A percentile compares a stretch with the other conserved stretches of the same genome.
These are phyloP conservation scores for Dioctria rufipes DNA, from an alignment of 2,888 invertebrate genomes.

Conservation along the genomic window DNA sequence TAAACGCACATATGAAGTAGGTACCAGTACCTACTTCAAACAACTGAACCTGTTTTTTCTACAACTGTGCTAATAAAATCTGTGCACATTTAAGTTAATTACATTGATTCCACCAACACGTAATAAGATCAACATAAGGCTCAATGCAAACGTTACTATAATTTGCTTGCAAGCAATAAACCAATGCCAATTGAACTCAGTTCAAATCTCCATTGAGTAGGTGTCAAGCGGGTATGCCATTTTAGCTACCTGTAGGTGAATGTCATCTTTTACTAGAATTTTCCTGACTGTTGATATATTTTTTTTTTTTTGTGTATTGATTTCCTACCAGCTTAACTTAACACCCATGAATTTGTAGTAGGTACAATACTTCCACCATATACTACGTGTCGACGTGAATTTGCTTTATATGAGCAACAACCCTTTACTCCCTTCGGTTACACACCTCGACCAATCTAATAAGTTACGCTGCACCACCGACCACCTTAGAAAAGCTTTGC, in stretches of 20 bases:
- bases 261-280: neutral
- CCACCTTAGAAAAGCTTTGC: neutral
- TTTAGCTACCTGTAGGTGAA: neutral
- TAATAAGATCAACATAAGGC: neutral
- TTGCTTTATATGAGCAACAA: neutral
- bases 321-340: too few relatives aligned
- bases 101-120: neutral
- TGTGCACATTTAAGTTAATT: neutral
- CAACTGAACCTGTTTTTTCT: slow-evolving; percentile 1
- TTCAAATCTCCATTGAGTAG: neutral
- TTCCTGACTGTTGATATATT: neutral
- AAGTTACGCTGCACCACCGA: neutral
- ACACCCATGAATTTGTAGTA: too few relatives aligned
- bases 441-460: neutral
- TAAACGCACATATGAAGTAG: too few relatives aligned
- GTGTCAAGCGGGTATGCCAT: neutral
- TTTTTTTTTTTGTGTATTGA: neutral
- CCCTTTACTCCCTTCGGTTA: neutral
- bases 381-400: too few relatives aligned
- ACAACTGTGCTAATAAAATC: neutral
- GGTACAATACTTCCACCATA: neutral
- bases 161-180: neutral
- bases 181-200: neutral
- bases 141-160: neutral
- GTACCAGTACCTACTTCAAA: neutral